Conservation (phyloP, 2,888 invertebrate species). For the Eudemis profundana region DNA sequence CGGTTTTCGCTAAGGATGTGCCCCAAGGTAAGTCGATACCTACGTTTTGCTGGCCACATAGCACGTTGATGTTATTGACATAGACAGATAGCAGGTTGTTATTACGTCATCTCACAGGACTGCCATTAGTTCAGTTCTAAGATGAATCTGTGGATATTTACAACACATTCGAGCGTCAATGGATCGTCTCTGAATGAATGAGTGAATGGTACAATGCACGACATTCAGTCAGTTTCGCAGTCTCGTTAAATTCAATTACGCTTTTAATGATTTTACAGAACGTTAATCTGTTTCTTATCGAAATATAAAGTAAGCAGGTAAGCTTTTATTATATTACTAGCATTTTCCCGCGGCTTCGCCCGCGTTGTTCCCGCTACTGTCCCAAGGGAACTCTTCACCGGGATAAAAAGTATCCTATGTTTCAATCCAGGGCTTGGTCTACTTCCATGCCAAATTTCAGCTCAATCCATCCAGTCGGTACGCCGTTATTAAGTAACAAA, state of each 20-base stretch:
- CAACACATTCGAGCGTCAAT: conserved; percentile 34
- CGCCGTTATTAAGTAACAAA: too few species aligned
- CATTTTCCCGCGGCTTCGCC: too few species aligned
- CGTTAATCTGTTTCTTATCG: conserved; percentile 6
- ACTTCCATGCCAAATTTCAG: too few species aligned
- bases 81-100: conserved; percentile 4
- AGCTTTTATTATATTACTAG: too few species aligned
- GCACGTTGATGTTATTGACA: conserved; percentile 29
- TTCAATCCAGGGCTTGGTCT: too few species aligned
- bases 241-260: conserved; percentile 19
- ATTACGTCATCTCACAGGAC: conserved; percentile 32
- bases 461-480: too few species aligned
- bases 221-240: conserved; percentile 29
- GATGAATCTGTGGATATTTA: conserved; percentile 11
- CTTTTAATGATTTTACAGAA: conserved; percentile 15
- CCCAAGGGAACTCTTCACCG: too few species aligned
- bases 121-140: conserved; percentile 23
- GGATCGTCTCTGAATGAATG: conserved; percentile 26
- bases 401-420: too few species aligned
- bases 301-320: too few species aligned
- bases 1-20: conserved; percentile 10
- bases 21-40: background rate
- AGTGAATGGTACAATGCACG: conserved; percentile 19
- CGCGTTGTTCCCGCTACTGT: too few species aligned
- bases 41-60: conserved; percentile 2